These are phyloP conservation scores for Amia ocellicauda DNA, from an alignment of 2,113 vertebrate species.

Conservation along the genomic window DNA sequence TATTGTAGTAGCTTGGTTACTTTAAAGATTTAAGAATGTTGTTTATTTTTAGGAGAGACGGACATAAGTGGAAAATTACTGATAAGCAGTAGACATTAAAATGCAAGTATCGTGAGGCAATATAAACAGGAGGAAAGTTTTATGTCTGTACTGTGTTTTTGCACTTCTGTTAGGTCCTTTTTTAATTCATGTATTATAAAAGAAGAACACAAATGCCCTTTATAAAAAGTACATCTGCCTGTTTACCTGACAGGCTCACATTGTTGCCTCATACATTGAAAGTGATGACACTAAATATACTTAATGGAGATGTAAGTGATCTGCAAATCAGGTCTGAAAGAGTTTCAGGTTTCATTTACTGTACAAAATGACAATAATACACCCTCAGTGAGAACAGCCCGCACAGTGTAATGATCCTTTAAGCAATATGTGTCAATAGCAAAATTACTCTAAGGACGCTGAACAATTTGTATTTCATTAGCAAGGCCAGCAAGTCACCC, in stretches of 20 bases:
- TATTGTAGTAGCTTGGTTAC: too few species aligned
- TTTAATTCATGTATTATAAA: background rate
- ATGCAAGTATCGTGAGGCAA: too few species aligned
- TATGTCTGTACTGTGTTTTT: too few species aligned
- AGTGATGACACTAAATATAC: constrained; percentile 48
- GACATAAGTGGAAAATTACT: too few species aligned
- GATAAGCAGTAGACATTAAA: too few species aligned
- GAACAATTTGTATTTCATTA: constrained; percentile 51
- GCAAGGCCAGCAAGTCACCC: background rate
- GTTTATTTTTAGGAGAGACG: too few species aligned
- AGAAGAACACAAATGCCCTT: constrained; percentile 2
- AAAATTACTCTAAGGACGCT: constrained; percentile 48
- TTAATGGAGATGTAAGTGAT: constrained; percentile 62
- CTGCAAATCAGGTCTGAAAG: constrained; percentile 54
- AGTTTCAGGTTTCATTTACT: constrained; percentile 56
- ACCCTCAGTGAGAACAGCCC: constrained; percentile 49
- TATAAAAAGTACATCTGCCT: constrained; percentile 24
- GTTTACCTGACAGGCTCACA: constrained; percentile 28
- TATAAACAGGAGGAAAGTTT: too few species aligned
- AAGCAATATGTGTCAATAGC: constrained; percentile 50
- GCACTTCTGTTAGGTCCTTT: too few species aligned
- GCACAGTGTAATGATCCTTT: constrained; percentile 58
- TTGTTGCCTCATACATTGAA: constrained; percentile 30
- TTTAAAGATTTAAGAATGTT: too few species aligned
- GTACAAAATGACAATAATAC: constrained; percentile 53